Evolutionary conservation across 2,888 invertebrate species (phyloP), one percentile per base, ranked within the genome.

Genomic region (Piscicola geometra): DNA sequence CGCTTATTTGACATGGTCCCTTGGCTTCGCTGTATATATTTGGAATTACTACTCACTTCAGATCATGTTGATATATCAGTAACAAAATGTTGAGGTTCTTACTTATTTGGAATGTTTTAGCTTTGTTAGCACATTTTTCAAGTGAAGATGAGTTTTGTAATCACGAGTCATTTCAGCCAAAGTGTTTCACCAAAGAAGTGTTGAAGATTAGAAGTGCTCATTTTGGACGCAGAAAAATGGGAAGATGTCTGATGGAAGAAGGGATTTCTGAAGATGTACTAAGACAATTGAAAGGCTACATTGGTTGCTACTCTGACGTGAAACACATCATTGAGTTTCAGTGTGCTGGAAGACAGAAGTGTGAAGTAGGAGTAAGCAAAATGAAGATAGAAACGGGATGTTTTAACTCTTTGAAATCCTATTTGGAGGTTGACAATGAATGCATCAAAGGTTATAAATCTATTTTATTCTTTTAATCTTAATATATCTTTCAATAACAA

Each of bases 141-240:
- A n/a, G n/a, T n/a, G 15, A 33, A 60, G 73, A 73, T 0, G 73
- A 73, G 30, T 73, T 64, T 35, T 73, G 73, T 36, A 64, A 73
- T 35, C 64, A 60, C 5, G 73, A 73, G 21, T 60, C 36, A 35
- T 73, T 73, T 25, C 33, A 73, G 33, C 73, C 73, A 28, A 15
- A 32, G 1, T 73, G 73, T 41, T 1, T 30, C 25, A 9, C 9
- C 5, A 73, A 73, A 30, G 73, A 73, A 60, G 35, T 73, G n/a
- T 30, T 73, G 18, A 15, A 50, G 12, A 73, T 73, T 32, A 47
- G n/a, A 73, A 56, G 52, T 18, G 60, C 73, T 25, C n/a, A 35
- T 33, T 73, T 30, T 60, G 73, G 73, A 21, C 56, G 73, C 56
- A 73, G 41, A 52, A 12, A 47, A 0, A 21, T 60, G n/a, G 73